Percentiles rank a stretch among this genome's conserved stretches.
These are phyloP conservation scores for Sciaenops ocellatus DNA, from an alignment of 2,797 vertebrate genomes.

Conservation along the genomic window DNA sequence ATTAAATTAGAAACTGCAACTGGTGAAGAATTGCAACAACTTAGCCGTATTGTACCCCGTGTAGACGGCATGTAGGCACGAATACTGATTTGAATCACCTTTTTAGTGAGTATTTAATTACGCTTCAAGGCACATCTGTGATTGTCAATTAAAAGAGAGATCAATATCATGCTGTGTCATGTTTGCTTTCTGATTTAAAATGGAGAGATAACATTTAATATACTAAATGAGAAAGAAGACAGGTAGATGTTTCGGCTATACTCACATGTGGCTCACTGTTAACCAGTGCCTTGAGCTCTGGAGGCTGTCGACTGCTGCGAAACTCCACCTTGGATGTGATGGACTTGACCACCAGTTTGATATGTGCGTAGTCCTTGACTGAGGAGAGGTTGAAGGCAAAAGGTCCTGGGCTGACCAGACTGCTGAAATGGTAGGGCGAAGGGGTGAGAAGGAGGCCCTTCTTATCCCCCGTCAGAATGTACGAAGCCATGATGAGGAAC, in stretches of 20 bases:
- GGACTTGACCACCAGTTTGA: slow-evolving; percentile 88
- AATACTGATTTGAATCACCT: slow-evolving; percentile 58
- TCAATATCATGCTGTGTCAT: slow-evolving; percentile 42
- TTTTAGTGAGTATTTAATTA: slow-evolving; percentile 57
- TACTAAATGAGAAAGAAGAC: background rate
- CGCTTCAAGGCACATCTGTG: slow-evolving; percentile 32
- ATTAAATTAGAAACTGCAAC: slow-evolving; percentile 64
- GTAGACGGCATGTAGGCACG: slow-evolving; percentile 20
- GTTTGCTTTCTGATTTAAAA: slow-evolving; percentile 39
- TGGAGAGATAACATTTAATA: slow-evolving; percentile 35
- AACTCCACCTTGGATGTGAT: slow-evolving; percentile 90
- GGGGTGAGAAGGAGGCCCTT: slow-evolving; percentile 89
- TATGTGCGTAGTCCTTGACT: slow-evolving; percentile 86
- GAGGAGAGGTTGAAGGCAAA: slow-evolving; percentile 88
- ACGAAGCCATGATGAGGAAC: slow-evolving; percentile 93
- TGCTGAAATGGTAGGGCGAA: slow-evolving; percentile 88
- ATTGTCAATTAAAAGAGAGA: slow-evolving; percentile 58
- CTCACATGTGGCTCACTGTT: slow-evolving; percentile 93
- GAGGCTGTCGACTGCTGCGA: slow-evolving; percentile 82
- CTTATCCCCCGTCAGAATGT: slow-evolving; percentile 91
- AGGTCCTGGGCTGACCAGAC: slow-evolving; percentile 84
- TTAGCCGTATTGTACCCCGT: slow-evolving; percentile 27
- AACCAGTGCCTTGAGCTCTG: slow-evolving; percentile 86
- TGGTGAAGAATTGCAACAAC: slow-evolving; percentile 31
- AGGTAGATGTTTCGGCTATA: slow-evolving; percentile 14